These are phyloP conservation scores for Apaloderma vittatum DNA, from an alignment of 2,113 vertebrate genomes.

Conservation along the genomic window DNA sequence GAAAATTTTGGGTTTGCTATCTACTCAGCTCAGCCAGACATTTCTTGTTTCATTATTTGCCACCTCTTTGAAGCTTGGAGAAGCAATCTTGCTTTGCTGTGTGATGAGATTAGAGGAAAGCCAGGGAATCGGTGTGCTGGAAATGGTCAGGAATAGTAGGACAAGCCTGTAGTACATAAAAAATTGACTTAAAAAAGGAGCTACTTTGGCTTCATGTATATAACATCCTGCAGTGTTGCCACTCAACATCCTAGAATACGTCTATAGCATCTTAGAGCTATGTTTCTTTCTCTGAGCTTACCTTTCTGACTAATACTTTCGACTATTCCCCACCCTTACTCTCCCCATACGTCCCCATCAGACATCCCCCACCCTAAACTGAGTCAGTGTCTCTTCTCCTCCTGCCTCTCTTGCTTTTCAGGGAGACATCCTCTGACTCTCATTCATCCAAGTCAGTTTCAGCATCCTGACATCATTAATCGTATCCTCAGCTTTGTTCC, in stretches of 20 bases:
- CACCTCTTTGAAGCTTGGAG: background rate
- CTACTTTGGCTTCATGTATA: background rate
- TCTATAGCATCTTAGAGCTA: background rate
- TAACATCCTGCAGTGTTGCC: background rate
- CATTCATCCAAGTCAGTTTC: background rate
- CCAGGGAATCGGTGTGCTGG: background rate
- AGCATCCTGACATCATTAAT: background rate
- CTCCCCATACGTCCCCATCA: fast-evolving
- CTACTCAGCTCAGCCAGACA: background rate
- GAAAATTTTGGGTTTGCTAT: background rate
- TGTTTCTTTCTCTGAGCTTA: background rate
- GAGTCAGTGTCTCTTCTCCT: background rate
- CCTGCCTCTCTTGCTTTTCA: background rate
- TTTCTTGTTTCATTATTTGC: background rate
- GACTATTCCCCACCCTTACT: background rate
- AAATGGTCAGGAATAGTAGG: background rate
- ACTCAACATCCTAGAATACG: background rate
- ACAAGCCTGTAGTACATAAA: background rate
- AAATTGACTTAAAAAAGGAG: background rate
- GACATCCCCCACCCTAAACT: background rate
- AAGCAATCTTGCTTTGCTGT: background rate
- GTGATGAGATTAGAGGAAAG: background rate
- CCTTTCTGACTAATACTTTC: background rate
- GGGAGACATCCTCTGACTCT: background rate
- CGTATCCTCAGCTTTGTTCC: background rate